Base-by-base conservation (phyloP, 2,113 vertebrate genomes). In the Hucho hucho region DNA sequence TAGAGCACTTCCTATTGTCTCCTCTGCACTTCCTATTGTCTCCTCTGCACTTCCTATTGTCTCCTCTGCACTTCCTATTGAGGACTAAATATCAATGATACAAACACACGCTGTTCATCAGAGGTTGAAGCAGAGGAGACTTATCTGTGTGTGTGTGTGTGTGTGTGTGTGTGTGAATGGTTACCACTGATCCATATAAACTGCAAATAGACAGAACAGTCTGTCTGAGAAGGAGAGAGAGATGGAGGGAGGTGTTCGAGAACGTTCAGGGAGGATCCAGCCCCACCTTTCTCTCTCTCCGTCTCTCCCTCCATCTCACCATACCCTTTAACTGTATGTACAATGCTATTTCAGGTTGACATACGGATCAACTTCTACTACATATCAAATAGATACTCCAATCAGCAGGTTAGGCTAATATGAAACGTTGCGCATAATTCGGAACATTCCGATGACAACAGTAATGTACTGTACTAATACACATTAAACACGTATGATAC, bases 401-500 rank as follows among this genome's bases (percentile, higher is more conserved):
- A 78, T 88, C 83, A 87, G 79, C 76, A 81, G 79, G 82, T 88
- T 89, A 93, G 78, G 92, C 89, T 92, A 18, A 93, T 92, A 92
- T 89, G 91, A 90, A 90, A 87, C 73, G 87, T 83, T 85, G 84
- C 89, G 88, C 82, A 90, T 84, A 18, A 88, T 87, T 68, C 75
- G 84, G 92, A 93, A 95, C 94, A 91, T 93, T 94, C 93, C 93
- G 93, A 95, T 95, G 94, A 94, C 92, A 89, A 97, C 96, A 98
- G 96, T 98, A 98, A 98, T 97, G 96, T 97, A 97, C 95, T 97
- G 97, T 98, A 97, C 94, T 94, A 94, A 94, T 90, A 94, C 94
- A 95, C 92, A 92, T 90, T 94, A 90, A 91, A 90, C 89, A 94
- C 89, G 86, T 82, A 92, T 76, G 91, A 90, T 93, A 76, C 32